Conservation (phyloP, 37 sponge, comb jelly and placozoan species). For the Halisarca cf. caerulea region DNA sequence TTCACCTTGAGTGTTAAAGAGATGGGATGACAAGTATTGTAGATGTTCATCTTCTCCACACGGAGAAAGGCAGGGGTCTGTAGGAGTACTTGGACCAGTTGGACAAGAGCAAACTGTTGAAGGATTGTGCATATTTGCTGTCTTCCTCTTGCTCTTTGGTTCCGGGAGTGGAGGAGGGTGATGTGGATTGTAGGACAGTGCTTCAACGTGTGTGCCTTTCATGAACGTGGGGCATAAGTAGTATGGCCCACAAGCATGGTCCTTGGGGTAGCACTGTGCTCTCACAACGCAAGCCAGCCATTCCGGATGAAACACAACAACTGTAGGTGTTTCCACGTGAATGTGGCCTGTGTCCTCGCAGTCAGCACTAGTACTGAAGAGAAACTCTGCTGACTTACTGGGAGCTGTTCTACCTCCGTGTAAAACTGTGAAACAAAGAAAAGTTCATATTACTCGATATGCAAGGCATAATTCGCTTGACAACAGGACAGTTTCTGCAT, state of each 20-base stretch:
- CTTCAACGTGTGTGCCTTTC: neutral
- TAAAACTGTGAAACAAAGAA: neutral
- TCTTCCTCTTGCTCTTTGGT: neutral
- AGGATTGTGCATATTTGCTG: neutral
- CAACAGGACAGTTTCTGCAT: too few species aligned
- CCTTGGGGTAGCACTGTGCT: neutral
- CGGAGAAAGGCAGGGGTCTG: neutral
- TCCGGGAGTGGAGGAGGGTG: neutral
- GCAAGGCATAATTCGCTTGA: too few species aligned
- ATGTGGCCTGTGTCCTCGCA: neutral
- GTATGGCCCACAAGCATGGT: slow-evolving; percentile 12
- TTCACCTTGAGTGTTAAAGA: neutral
- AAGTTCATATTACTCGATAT: too few species aligned
- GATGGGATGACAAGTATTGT: neutral
- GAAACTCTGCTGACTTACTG: neutral
- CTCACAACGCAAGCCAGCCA: neutral
- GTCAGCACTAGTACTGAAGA: neutral
- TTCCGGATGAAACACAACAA: slow-evolving; percentile 10
- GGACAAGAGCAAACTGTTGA: neutral
- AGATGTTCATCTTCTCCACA: neutral
- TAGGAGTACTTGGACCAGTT: neutral
- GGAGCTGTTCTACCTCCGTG: neutral
- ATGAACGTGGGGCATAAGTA: neutral
- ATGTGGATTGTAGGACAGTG: neutral
- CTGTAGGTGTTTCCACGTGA: neutral